Conservation (phyloP, 1,140 invertebrate species). For the Lepidurus couesii region DNA sequence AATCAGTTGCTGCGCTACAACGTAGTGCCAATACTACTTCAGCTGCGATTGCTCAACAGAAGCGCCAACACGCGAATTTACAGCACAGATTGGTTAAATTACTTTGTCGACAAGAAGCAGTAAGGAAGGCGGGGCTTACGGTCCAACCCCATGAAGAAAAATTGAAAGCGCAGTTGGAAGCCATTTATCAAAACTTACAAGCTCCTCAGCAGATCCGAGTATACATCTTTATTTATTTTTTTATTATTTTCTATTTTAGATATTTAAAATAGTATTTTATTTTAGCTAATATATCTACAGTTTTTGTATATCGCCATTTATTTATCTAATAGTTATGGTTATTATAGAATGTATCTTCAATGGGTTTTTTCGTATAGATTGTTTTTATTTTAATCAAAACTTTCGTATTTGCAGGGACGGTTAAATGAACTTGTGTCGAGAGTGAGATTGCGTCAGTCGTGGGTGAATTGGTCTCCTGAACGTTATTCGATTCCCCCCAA, state of each 20-base stretch:
- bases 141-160: slow-evolving; percentile 84
- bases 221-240: slow-evolving; percentile 28
- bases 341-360: slow-evolving; percentile 35
- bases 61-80: slow-evolving; percentile 65
- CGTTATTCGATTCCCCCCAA: slow-evolving; percentile 58
- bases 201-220: slow-evolving; percentile 89
- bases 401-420: slow-evolving; percentile 56
- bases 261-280: background rate
- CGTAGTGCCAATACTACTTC: slow-evolving; percentile 62
- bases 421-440: slow-evolving; percentile 85
- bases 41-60: slow-evolving; percentile 66
- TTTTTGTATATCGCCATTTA: slow-evolving; percentile 13
- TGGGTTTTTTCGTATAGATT: slow-evolving; percentile 27
- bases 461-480: slow-evolving; percentile 35
- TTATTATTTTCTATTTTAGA: background rate
- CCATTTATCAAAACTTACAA: slow-evolving; percentile 75
- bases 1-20: slow-evolving; percentile 67
- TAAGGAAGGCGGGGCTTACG: slow-evolving; percentile 74
- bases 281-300: background rate
- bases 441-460: slow-evolving; percentile 61
- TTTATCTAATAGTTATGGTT: slow-evolving; percentile 37
- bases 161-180: slow-evolving; percentile 72
- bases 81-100: slow-evolving; percentile 74
- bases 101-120: slow-evolving; percentile 77
- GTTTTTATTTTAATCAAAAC: background rate